Conservation (phyloP, 2,888 invertebrate species). For the Neria commutata region DNA sequence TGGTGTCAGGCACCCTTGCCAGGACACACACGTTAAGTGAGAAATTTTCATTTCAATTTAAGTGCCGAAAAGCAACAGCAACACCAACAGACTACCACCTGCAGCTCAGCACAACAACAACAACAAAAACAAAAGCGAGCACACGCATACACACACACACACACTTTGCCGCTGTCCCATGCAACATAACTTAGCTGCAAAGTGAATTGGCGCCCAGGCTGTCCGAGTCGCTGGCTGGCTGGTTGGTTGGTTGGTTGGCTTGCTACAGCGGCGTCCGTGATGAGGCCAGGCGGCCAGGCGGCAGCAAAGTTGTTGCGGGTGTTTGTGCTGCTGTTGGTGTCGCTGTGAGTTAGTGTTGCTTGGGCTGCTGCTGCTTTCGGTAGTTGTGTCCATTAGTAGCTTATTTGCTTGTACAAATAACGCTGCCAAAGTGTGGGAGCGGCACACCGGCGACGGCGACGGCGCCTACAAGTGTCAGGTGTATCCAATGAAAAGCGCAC, state of each 20-base stretch:
- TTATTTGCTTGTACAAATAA: conserved; percentile 28
- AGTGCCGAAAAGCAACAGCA: too few species aligned
- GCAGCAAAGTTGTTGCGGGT: too few species aligned
- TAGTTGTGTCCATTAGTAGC: conserved; percentile 20
- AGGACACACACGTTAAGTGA: not conserved
- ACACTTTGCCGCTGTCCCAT: too few species aligned
- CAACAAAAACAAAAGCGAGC: not conserved
- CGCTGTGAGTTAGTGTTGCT: not conserved
- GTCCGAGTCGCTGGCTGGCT: too few species aligned
- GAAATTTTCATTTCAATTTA: conserved; percentile 1
- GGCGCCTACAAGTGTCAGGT: conserved; percentile 6
- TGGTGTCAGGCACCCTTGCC: not conserved
- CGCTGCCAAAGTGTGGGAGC: not conserved
- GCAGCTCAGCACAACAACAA: too few species aligned
- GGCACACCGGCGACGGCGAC: conserved; percentile 7
- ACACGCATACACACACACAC: not conserved
- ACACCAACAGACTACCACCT: too few species aligned
- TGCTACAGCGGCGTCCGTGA: not conserved
- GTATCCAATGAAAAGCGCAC: not conserved
- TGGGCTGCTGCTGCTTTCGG: not conserved
- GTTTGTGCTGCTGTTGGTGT: not conserved
- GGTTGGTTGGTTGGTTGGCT: too few species aligned
- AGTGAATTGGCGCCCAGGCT: not conserved
- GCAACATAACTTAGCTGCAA: not conserved
- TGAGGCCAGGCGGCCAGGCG: not conserved